These are phyloP conservation scores for Labeo rohita DNA, from an alignment of 2,113 vertebrate species.

Conservation along the genomic window DNA sequence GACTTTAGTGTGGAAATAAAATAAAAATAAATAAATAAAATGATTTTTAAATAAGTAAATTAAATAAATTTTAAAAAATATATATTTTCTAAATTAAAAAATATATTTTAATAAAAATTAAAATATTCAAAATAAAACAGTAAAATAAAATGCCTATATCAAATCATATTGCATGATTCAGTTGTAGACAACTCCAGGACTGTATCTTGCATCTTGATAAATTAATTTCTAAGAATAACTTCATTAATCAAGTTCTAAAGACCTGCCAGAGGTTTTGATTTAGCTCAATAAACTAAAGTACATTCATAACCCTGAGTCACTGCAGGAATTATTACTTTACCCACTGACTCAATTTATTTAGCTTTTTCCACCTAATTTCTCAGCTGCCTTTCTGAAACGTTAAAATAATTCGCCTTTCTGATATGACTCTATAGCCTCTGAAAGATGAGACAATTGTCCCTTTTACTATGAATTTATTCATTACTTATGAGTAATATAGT, in stretches of 20 bases:
- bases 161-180: background rate
- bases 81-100: too few species aligned
- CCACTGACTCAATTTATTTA: background rate
- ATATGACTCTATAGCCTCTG: background rate
- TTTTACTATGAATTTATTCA: background rate
- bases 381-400: background rate
- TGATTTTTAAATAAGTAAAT: background rate
- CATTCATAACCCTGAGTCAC: background rate
- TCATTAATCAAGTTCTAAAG: background rate
- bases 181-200: background rate
- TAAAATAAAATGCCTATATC: background rate
- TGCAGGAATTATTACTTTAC: background rate
- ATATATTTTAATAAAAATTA: too few species aligned
- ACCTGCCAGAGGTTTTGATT: background rate
- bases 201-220: background rate
- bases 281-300: background rate
- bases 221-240: background rate
- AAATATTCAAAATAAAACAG: too few species aligned
- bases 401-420: background rate
- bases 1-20: background rate
- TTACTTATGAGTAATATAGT: background rate
- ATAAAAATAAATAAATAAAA: background rate
- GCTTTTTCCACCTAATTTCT: background rate
- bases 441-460: background rate
- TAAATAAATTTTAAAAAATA: background rate